Conservation (phyloP, 2,797 vertebrate genomes). For the Paguma larvata region DNA sequence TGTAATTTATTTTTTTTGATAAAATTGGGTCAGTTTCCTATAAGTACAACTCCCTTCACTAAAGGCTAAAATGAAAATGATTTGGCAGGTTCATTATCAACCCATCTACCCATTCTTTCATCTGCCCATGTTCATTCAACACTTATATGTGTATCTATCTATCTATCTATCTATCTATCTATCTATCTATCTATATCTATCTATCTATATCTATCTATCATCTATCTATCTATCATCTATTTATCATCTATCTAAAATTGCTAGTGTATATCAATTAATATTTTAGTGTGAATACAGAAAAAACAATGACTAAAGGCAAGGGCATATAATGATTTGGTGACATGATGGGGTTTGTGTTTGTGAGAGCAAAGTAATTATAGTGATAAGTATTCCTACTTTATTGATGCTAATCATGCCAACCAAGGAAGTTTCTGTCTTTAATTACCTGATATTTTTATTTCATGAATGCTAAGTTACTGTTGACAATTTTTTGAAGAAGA, state of each 20-base stretch:
- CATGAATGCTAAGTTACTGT: neutral
- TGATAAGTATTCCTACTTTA: neutral
- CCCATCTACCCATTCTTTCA: neutral
- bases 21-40: neutral
- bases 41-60: neutral
- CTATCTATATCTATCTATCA: neutral
- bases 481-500: neutral
- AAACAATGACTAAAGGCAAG: neutral
- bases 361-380: neutral
- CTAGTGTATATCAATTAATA: neutral
- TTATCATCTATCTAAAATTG: neutral
- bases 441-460: neutral
- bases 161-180: no score
- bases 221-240: neutral
- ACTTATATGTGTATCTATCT: no score
- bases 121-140: neutral
- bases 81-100: neutral
- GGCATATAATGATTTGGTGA: neutral
- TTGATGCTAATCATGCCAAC: neutral
- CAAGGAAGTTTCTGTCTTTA: neutral
- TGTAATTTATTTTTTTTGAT: neutral
- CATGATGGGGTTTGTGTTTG: neutral
- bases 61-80: constrained; percentile 16
- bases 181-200: neutral
- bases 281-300: neutral